phyloP scores from a whole-genome alignment of 1,140 invertebrate species.

The Streblospio benedicti region DNA sequence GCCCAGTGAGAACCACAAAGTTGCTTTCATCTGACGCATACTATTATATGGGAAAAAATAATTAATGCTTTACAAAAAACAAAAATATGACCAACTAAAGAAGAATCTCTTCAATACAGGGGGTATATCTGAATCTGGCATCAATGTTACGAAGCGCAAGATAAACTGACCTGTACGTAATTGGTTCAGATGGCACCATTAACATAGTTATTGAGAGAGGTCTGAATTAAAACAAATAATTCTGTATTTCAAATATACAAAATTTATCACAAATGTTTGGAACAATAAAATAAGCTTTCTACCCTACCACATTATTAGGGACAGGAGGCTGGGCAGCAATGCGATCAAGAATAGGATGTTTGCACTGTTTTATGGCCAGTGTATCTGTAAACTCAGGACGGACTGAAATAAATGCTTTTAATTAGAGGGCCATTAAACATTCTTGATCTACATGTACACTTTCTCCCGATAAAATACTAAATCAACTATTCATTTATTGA shows the following conservation, averaged over 20 bases:
- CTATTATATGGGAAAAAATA: slow-evolving; percentile 52
- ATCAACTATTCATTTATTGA: no score
- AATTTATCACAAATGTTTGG: background rate
- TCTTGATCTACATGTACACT: background rate
- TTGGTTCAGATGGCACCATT: no score
- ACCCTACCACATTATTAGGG: slow-evolving; percentile 67
- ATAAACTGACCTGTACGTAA: no score
- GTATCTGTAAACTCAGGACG: slow-evolving; percentile 64
- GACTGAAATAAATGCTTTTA: slow-evolving; percentile 50
- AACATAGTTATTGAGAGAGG: no score
- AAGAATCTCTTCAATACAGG: no score
- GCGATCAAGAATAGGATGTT: slow-evolving; percentile 71
- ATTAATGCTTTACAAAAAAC: background rate
- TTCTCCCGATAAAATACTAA: no score
- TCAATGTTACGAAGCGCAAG: no score
- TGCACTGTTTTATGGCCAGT: slow-evolving; percentile 59
- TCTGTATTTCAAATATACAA: no score
- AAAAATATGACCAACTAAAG: background rate
- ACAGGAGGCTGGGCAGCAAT: slow-evolving; percentile 54
- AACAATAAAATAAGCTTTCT: background rate
- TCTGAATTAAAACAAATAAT: no score
- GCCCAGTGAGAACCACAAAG: slow-evolving; percentile 73
- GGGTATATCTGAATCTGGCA: no score
- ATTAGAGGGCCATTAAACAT: background rate
- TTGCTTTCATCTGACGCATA: slow-evolving; percentile 62